A percentile compares a stretch with the other conserved stretches of the same genome.
phyloP scores from a whole-genome alignment of 1,140 invertebrate species.

The Acarapis woodi region DNA sequence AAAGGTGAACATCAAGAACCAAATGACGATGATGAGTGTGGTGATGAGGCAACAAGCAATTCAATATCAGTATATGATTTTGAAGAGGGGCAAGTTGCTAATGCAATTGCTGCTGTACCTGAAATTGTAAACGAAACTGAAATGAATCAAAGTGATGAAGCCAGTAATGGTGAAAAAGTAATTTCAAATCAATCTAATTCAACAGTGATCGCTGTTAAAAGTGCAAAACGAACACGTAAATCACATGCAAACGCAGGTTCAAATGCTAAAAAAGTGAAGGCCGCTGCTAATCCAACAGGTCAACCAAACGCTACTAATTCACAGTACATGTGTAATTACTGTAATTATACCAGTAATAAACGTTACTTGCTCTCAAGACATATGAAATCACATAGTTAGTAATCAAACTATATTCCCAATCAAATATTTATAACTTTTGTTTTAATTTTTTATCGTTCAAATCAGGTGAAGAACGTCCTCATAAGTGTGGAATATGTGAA shows the following conservation, averaged over 20 bases:
- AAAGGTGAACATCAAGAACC: not conserved
- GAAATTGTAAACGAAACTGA: too few species aligned
- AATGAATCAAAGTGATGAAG: too few species aligned
- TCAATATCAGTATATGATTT: conserved; percentile 25
- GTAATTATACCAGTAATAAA: conserved; percentile 62
- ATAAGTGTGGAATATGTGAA: conserved; percentile 78
- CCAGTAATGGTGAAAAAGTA: too few species aligned
- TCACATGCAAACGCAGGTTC: not conserved
- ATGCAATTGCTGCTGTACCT: too few species aligned
- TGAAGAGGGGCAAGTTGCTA: conserved; percentile 17
- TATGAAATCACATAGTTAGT: conserved; percentile 87
- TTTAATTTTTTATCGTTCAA: too few species aligned
- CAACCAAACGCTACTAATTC: conserved; percentile 31
- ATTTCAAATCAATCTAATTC: too few species aligned
- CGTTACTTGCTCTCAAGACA: conserved; percentile 63
- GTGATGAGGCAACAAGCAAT: not conserved
- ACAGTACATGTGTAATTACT: conserved; percentile 60
- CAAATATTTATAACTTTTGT: too few species aligned
- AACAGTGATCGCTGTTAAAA: too few species aligned
- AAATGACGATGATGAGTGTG: not conserved
- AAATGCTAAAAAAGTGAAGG: conserved; percentile 7
- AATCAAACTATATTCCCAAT: too few species aligned
- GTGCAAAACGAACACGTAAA: not conserved
- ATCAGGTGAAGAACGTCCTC: conserved; percentile 67
- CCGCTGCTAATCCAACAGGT: conserved; percentile 29